Evolutionary conservation across 2,888 invertebrate species (phyloP).

Genomic region (Eilema caniola): DNA sequence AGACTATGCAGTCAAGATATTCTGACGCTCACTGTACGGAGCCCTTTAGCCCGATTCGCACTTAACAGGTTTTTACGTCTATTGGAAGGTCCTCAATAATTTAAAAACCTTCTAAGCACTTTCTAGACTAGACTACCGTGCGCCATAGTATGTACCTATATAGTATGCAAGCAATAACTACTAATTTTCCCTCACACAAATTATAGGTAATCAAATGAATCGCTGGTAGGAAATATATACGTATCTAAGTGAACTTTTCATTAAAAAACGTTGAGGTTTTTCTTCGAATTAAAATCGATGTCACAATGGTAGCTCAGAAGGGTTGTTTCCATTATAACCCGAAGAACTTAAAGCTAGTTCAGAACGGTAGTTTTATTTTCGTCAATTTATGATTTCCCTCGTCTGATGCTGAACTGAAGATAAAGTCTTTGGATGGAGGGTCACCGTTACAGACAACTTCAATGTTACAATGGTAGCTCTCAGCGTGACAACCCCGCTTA

Average conservation of each 20-base stretch:
- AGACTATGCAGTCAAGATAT: no score
- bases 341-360: no score
- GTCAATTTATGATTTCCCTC: no score
- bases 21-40: no score
- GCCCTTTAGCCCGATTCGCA: no score
- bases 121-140: neutral
- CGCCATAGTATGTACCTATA: neutral
- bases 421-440: no score
- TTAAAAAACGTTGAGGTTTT: constrained; percentile 34
- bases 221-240: no score
- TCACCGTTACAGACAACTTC: no score
- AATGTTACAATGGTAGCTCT: no score
- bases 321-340: constrained; percentile 32
- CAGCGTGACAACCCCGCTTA: no score
- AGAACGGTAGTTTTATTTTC: neutral
- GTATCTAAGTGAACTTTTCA: constrained; percentile 27
- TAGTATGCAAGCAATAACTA: neutral
- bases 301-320: constrained; percentile 17
- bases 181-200: constrained; percentile 6
- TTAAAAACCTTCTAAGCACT: neutral
- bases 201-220: neutral
- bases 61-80: neutral
- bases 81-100: neutral
- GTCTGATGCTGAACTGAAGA: no score
- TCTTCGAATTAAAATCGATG: constrained; percentile 36